Evolutionary conservation across 2,797 vertebrate species (phyloP).

Genomic region (Dendrocincla fuliginosa): DNA sequence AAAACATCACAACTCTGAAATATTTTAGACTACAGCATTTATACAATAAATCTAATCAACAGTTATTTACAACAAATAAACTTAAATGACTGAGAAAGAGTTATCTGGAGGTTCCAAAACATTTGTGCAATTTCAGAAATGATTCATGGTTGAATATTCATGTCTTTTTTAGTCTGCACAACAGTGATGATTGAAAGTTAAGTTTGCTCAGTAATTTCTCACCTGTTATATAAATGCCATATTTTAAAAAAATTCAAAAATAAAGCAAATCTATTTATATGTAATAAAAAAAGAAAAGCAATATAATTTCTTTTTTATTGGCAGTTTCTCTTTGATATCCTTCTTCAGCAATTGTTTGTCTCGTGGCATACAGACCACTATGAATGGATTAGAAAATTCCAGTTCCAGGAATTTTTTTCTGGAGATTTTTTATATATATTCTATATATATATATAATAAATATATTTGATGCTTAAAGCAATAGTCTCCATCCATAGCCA

Average conservation of each 20-base stretch:
- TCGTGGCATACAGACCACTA: neutral
- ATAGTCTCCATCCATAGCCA: neutral
- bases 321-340: neutral
- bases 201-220: neutral
- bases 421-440: conserved; percentile 28
- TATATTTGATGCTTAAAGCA: neutral
- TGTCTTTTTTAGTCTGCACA: neutral
- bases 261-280: neutral
- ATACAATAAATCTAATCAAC: neutral
- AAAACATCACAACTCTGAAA: neutral
- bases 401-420: conserved; percentile 29
- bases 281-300: neutral
- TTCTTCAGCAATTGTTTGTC: neutral
- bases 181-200: neutral
- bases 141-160: neutral
- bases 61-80: neutral
- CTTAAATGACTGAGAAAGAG: neutral
- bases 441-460: neutral
- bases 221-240: neutral
- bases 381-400: conserved; percentile 29
- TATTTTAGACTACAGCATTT: neutral
- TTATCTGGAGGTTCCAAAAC: conserved; percentile 11
- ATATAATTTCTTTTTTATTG: neutral
- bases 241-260: neutral
- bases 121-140: neutral